phyloP scores from a whole-genome alignment of 2,888 invertebrate species.

The Sepioteuthis lessoniana region DNA sequence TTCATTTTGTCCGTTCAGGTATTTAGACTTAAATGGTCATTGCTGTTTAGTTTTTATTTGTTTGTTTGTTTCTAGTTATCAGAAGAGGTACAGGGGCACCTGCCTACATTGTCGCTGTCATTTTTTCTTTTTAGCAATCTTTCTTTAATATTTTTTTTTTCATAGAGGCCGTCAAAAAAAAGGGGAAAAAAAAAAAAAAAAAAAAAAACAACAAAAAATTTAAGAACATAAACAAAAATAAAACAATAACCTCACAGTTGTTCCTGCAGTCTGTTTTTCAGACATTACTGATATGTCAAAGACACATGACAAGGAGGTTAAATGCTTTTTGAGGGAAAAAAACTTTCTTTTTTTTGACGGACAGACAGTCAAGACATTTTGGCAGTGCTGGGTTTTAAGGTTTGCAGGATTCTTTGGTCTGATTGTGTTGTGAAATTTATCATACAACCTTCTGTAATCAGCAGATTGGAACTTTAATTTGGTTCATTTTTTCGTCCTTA shows the following conservation, averaged over 20 bases:
- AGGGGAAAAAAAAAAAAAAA: neutral
- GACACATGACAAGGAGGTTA: neutral
- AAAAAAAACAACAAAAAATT: neutral
- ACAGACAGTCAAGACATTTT: conserved; percentile 4
- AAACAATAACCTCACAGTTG: neutral
- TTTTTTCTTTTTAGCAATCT: neutral
- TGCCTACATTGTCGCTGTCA: neutral
- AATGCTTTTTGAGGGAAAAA: neutral
- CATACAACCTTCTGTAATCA: conserved; percentile 54
- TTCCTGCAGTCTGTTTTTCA: neutral
- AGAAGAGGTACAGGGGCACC: neutral
- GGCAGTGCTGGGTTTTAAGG: conserved; percentile 36
- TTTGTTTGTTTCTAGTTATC: neutral
- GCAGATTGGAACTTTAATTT: conserved; percentile 69
- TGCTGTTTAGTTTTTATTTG: neutral
- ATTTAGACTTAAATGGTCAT: neutral
- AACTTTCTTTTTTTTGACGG: conserved; percentile 24
- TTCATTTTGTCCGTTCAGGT: neutral
- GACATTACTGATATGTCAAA: neutral
- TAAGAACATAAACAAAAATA: neutral
- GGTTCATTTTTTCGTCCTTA: conserved; percentile 71
- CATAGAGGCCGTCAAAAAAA: neutral
- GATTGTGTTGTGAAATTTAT: neutral
- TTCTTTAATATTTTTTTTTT: neutral
- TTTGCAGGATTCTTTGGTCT: conserved; percentile 47